Evolutionary conservation across 2,888 invertebrate species (phyloP), one percentile per base, ranked within the genome.

Genomic region (Plebejus anna): DNA sequence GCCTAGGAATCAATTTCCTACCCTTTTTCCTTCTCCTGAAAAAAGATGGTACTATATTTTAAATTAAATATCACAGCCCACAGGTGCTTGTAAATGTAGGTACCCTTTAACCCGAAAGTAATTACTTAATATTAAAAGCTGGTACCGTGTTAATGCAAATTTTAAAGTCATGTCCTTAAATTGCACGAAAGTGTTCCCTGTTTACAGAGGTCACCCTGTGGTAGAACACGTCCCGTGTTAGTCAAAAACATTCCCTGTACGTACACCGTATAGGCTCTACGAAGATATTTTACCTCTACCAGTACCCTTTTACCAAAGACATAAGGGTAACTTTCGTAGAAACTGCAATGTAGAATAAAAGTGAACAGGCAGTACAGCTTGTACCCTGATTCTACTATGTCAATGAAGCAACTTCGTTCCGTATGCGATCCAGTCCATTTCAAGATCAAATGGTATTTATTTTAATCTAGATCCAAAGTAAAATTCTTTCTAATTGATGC

Each of bases 241-340:
- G 81, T 84, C 87, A 82, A 83, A 88, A 89, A 89, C 90, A 92
- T 92, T 90, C 90, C 88, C 82, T 84, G 84, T 85, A 86, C 85
- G 87, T 89, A 87, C 84, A 86, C 85, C 87, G 89, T 89, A 91
- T 91, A 92, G 90, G 90, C 11, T 1, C 1, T 16, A 16, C 55
- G 16, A 16, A 55, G 55, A 11, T 55, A 55, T 55, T 55, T 55
- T 55, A 3, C 55, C 55, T 55, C 55, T 55, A 16, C 16, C 55
- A 51, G 13, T 1, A 51, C 9, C 51, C 11, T 1, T 55, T 13
- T 55, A 16, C 16, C 16, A 55, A 16, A 13, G 4, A 16, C 55
- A 55, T 55, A 16, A 16, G 55, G 47, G 55, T 16, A 0, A 55
- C 13, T 55, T 55, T 55, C 3, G 4, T 0, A 55, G 16, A 16